Base-by-base conservation (phyloP, 2,888 invertebrate species). In the Coecobrya sp. region DNA sequence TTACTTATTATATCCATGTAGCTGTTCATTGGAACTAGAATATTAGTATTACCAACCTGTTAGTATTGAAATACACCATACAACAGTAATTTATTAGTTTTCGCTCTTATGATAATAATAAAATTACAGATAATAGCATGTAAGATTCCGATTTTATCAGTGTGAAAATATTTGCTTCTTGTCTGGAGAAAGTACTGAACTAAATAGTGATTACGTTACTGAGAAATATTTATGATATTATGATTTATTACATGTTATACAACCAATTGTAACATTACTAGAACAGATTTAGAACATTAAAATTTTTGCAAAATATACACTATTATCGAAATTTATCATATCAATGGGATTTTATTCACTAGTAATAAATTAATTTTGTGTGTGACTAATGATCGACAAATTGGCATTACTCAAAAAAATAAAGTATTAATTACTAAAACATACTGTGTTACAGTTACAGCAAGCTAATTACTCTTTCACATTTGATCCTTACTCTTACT, bases 341-440 rank as follows among this genome's bases (percentile, higher is more conserved):
- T 11, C 3, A 65, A 65, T 65, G 65, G 13, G 27, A 65, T 65
- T 52, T 65, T 65, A 27, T 65, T 65, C 22, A 65, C 10, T 10
- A 13, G 65, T 25, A 59, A n/a, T 59, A 19, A 59, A 59, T 19
- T n/a, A 19, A 27, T 65, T 65, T 16, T 65, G 27, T 55, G 27
- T 55, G 49, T 19, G 13, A 55, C 19, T 25, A 65, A 65, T 25
- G 16, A 70, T 36, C 13, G 68, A 70, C 36, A 36, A 70, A 70
- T 70, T 70, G 30, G 68, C 30, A 36, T 27, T 0, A 65, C 0
- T 65, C 65, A 36, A 36, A 36, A 70, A 70, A 65, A 70, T 70
- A 70, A 70, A 70, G 68, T 70, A 36, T 70, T 36, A 70, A 70
- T 70, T 70, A 70, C 36, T 36, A 30, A 70, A 36, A 70, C n/a